A percentile compares a stretch with the other conserved stretches of the same genome.
Conservation (phyloP, 37 sponge, comb jelly and placozoan genomes). For the Cladorhizidae sp. region DNA sequence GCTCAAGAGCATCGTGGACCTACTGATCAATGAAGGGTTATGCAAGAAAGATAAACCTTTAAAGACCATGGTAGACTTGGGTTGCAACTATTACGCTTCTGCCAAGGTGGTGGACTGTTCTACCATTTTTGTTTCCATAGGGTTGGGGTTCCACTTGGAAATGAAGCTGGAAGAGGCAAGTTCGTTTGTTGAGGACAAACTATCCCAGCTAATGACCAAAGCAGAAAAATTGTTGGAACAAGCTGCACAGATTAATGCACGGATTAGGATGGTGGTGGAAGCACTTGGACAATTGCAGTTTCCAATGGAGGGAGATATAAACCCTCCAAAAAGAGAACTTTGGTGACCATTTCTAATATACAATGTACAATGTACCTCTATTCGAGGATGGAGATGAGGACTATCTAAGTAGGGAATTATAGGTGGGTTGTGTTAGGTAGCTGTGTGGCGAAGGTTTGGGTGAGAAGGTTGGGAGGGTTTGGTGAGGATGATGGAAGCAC, state of each 20-base stretch:
- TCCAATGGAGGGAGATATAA: not conserved
- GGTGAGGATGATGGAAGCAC: too few relatives aligned
- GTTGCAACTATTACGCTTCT: conserved; percentile 81
- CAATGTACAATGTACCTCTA: too few relatives aligned
- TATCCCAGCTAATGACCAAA: conserved; percentile 47
- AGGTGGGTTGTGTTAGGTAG: too few relatives aligned
- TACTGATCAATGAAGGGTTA: conserved; percentile 5
- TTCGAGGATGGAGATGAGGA: too few relatives aligned
- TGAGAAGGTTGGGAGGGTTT: too few relatives aligned
- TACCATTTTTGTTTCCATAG: conserved; percentile 75
- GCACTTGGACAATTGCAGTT: conserved; percentile 82
- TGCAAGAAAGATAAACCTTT: conserved; percentile 12
- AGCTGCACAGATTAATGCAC: conserved; percentile 76
- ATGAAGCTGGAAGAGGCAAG: conserved; percentile 78
- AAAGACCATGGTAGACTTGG: conserved; percentile 85
- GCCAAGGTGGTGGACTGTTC: conserved; percentile 73
- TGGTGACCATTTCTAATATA: not conserved
- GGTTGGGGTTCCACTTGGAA: conserved; percentile 82
- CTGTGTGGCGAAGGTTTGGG: too few relatives aligned
- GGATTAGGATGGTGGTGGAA: conserved; percentile 74
- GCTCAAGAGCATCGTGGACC: conserved; percentile 63
- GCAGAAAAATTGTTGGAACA: conserved; percentile 58
- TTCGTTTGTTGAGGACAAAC: conserved; percentile 72
- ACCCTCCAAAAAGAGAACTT: not conserved
- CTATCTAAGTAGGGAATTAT: too few relatives aligned